Evolutionary conservation across 2,888 invertebrate genomes (phyloP), one percentile per base, ranked within the genome.

Genomic region (Conchocele bisecta): DNA sequence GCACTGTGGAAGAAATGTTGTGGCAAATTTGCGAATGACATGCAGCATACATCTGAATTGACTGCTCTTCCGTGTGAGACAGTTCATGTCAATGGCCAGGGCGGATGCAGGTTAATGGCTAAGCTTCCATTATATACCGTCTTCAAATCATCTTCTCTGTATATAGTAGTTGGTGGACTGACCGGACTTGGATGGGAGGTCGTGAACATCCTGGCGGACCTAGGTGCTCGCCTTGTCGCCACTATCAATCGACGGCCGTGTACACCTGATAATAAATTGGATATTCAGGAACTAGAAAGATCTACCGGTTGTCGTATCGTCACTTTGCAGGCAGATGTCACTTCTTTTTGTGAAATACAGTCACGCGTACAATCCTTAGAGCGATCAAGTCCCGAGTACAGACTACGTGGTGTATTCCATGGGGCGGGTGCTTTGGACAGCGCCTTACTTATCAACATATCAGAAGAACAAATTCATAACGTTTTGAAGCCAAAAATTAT

Each of bases 391-490:
- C 51, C 68, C 2, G n/a, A n/a, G n/a, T n/a, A n/a, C n/a, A n/a
- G n/a, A n/a, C 37, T 84, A 1, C 79, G 79, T 57, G 86, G 87
- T 6, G 64, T 87, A n/a, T 83, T 87, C 50, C 82, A 82, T 50
- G 83, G 84, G 7, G 85, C 83, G 3, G 85, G 80, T 39, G 74
- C 84, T 26, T 50, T 84, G 1, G 68, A 75, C 6, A 79, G 82
- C 46, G 44, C 64, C 7, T 39, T 75, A 2, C 31, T 83, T 4
- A 31, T 60, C 0, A 70, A 76, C n/a, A 65, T 82, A 66, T 70
- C 76, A 13, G 39, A 54, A 28, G 68, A 76, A 22, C 69, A 72
- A 11, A 64, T 85, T n/a, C 44, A 58, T 11, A 71, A 57, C 24
- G 82, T 80, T 0, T 29, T 82, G 31, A 53, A 66, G 3, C 83